Evolutionary conservation across 1,140 invertebrate genomes (phyloP), one percentile per base, ranked within the genome.

Genomic region (Achatina immaculata): DNA sequence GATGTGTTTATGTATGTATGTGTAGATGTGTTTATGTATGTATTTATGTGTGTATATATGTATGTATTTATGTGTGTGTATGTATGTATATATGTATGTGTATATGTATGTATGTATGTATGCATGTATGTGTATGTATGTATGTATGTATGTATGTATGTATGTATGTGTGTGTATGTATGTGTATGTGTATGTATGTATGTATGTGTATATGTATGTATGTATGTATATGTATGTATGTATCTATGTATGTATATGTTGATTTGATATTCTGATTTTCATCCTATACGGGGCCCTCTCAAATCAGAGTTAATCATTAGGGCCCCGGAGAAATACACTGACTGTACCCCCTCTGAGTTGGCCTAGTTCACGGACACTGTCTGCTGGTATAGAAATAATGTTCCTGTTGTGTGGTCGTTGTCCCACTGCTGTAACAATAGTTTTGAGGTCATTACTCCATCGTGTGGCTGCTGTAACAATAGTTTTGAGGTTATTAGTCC

Each of bases 151-250:
- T 66, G 38, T 66, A 45, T 82, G 28, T 68, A 58, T 43, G 58
- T 82, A 72, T 69, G 51, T 69, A 42, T 82, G 24, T 78, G 76
- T 28, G 72, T 68, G 48, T 79, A 58, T 71, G 62, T 83, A 71
- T 76, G 55, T 82, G 69, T 73, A 79, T 77, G 71, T 71, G 71
- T 80, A 45, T 66, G 71, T 83, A 66, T 55, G 74, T 76, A 71
- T 48, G 62, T 82, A 65, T 43, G 55, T 85, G 66, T 55, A 66
- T 83, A 68, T 45, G 43, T 79, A 76, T 77, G 51, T 58, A 58
- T 77, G 51, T 34, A 74, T 78, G 28, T 68, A 34, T 40, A 65
- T 82, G 38, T 68, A 48, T 66, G 42, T 78, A 58, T 66, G 38
- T 66, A 45, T 82, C 19, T 68, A 58, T 43, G 58, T 82, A 72